Base-by-base conservation (phyloP, 2,797 vertebrate genomes). In the Muscicapa striata region DNA sequence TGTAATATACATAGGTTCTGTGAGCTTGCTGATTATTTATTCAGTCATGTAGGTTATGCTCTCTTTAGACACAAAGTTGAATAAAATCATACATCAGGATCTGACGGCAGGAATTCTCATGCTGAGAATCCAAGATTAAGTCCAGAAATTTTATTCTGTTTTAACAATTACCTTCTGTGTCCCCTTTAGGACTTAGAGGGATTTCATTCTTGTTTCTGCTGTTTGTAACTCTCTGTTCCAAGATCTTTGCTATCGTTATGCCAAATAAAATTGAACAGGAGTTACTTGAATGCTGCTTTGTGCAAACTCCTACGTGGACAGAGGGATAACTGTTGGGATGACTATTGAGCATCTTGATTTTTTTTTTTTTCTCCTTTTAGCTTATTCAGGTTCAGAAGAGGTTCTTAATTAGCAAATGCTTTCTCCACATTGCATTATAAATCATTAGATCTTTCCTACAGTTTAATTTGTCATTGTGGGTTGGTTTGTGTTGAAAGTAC, bases 91-190 rank as follows among this genome's bases (percentile, higher is more conserved):
- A 83, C 91, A 94, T 94, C 64, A 84, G 67, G 84, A 82, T 90
- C 63, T 94, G 94, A 94, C 74, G 82, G 75, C 84, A 85, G 80
- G 93, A 92, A 93, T 92, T 96, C 73, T 94, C 86, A 86, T 80
- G 85, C 92, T 97, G 90, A 86, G 89, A 91, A 91, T 94, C 66
- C 51, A 82, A 84, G 90, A 87, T 93, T 87, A 94, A 83, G 81
- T 87, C 92, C 90, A 94, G 92, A 84, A 95, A 89, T 96, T 84
- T 92, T 94, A 86, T 81, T 92, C 93, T 90, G 76, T 68, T 94
- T 91, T 92, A 94, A 93, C 83, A 88, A 73, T 94, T 95, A 88
- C 91, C 84, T 92, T 96, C 91, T 96, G 91, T 95, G 82, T 92
- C 70, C 67, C 34, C 32, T 85, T 93, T 74, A 66, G 82, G 84